Base-by-base conservation (phyloP, 2,888 invertebrate species). In the Catocala nupta region DNA sequence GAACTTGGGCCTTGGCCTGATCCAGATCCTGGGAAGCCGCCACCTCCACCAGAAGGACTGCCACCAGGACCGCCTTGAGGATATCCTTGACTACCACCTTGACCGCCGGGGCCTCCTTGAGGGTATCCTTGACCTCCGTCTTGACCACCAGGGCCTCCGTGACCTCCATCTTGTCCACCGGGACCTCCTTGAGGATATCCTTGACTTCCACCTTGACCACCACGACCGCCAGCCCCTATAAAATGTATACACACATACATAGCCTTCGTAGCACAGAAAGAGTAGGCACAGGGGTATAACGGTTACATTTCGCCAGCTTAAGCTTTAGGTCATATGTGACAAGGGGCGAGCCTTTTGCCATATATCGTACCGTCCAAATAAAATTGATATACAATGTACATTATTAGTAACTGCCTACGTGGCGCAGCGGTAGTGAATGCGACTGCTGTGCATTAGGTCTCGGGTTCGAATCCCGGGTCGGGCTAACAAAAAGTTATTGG, bases 121-220 rank as follows among this genome's bases (percentile, higher is more conserved):
- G 81, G 65, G 51, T 88, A 89, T 10, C 87, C 89, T 75, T 86
- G 86, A 36, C 77, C 80, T 10, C 83, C 80, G 7, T 77, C 76
- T 48, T 81, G 82, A 44, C 55, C 69, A 44, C 65, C 75, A 74
- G 50, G 10, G 5, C 48, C 48, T 2, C 43, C 88, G 73, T 85
- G 86, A 33, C 76, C 78, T 25, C 84, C 80, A 6, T 74, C 74
- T 47, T 80, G 81, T 13, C 49, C 49, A 0, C 36, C 36, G 0
- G 73, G 59, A 12, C 80, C 77, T 39, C 75, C 75, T 65, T 78
- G 80, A 43, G 81, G 65, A 51, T 88, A 89, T 11, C 87, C 89
- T 75, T 86, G 86, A 36, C 77, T 80, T 10, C 83, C 80, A 8
- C 77, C 76, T 48, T 80, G 82, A 44, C 55, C 70, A 47, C 65